These are phyloP conservation scores for Brachionichthys hirsutus DNA, from an alignment of 2,113 vertebrate genomes.

Conservation along the genomic window DNA sequence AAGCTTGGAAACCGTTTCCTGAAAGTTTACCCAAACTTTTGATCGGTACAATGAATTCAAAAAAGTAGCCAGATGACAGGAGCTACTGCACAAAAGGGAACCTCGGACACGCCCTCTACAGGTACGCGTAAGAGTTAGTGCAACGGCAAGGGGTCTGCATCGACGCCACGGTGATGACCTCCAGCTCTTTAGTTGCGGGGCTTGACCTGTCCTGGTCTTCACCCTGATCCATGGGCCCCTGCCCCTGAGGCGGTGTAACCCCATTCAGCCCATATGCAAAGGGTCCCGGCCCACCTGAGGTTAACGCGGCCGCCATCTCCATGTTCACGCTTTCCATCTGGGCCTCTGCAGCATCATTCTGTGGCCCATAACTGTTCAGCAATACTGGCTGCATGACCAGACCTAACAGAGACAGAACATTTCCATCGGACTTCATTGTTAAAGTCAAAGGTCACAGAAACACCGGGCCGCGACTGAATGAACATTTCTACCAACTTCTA, in stretches of 20 bases:
- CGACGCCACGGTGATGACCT: constrained; percentile 94
- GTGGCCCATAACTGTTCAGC: constrained; percentile 68
- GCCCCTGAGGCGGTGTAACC: constrained; percentile 68
- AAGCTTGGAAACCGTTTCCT: too few relatives aligned
- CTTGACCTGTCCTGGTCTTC: constrained; percentile 70
- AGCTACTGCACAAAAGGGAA: constrained; percentile 38
- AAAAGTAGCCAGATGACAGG: not conserved
- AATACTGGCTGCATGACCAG: constrained; percentile 40
- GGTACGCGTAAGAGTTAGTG: constrained; percentile 94
- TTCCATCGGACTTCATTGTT: not conserved
- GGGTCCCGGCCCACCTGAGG: constrained; percentile 94
- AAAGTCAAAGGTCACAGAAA: not conserved
- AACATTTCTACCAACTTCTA: too few relatives aligned
- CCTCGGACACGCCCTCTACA: constrained; percentile 75
- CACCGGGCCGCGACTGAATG: not conserved
- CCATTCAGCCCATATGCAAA: constrained; percentile 86
- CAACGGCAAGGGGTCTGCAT: constrained; percentile 97
- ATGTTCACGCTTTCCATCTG: constrained; percentile 85
- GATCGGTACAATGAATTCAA: too few relatives aligned
- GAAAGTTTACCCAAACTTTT: too few relatives aligned
- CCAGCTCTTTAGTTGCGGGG: constrained; percentile 87
- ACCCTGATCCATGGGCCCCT: constrained; percentile 81
- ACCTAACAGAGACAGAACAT: constrained; percentile 31
- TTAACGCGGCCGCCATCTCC: constrained; percentile 78
- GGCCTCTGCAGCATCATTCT: constrained; percentile 79